Evolutionary conservation across 2,113 vertebrate genomes (phyloP).

Genomic region (Tragulus kanchil): DNA sequence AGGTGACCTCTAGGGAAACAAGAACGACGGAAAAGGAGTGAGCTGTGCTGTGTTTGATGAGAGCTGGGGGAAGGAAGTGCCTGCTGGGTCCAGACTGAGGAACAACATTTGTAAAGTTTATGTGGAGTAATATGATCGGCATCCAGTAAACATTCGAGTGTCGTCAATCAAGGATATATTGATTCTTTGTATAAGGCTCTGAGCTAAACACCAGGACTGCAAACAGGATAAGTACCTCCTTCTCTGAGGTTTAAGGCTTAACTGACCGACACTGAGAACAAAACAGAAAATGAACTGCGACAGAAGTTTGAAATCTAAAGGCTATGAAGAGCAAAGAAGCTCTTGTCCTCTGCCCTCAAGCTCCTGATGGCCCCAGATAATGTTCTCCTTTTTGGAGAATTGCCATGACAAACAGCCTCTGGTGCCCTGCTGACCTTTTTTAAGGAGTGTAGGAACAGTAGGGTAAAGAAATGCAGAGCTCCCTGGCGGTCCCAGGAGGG

Average conservation of each 20-base stretch:
- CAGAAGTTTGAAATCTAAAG: slow-evolving; percentile 15
- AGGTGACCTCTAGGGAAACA: background rate
- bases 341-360: background rate
- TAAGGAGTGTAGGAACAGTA: background rate
- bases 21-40: background rate
- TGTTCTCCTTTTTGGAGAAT: background rate
- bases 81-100: background rate
- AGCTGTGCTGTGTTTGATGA: background rate
- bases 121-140: background rate
- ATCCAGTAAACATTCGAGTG: background rate
- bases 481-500: background rate
- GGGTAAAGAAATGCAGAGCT: background rate
- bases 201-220: background rate
- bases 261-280: background rate
- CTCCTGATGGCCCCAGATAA: background rate
- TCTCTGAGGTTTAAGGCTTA: background rate
- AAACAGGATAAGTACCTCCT: background rate
- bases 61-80: background rate
- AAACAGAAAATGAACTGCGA: background rate
- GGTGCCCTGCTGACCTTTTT: background rate
- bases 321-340: background rate
- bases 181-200: background rate
- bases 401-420: background rate
- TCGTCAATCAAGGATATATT: background rate
- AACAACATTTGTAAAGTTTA: background rate